Conservation (phyloP, 2,888 invertebrate genomes). For the Trachelus tabidus region DNA sequence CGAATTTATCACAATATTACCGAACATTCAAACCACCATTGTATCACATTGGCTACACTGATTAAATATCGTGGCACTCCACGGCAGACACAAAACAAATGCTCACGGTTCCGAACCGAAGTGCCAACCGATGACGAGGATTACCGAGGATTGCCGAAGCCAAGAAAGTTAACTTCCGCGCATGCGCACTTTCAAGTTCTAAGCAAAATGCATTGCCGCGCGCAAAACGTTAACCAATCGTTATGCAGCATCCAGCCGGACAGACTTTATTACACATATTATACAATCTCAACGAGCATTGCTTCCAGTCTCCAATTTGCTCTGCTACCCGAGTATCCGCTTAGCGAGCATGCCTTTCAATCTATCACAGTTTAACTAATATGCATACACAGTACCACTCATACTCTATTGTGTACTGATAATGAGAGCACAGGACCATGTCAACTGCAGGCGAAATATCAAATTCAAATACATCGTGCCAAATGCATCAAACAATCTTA, state of each 20-base stretch:
- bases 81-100: conserved; percentile 21
- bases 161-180: not conserved
- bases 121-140: conserved; percentile 17
- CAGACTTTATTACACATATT: not conserved
- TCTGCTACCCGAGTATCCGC: not conserved
- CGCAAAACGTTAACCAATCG: not conserved
- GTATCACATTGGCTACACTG: not conserved
- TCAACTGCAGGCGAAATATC: not conserved
- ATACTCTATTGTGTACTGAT: not conserved
- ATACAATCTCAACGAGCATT: not conserved
- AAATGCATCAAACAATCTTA: not conserved
- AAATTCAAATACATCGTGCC: not conserved
- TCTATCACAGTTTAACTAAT: not conserved
- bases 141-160: conserved; percentile 12
- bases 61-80: conserved; percentile 4
- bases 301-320: not conserved
- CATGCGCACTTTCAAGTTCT: conserved; percentile 10
- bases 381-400: not conserved
- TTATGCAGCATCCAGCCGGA: not conserved
- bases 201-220: conserved; percentile 23
- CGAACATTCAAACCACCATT: not conserved
- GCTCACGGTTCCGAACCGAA: not conserved
- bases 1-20: not conserved
- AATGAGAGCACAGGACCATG: not conserved
- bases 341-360: not conserved